A percentile compares a stretch with the other conserved stretches of the same genome.
Evolutionary conservation across 1,140 invertebrate species (phyloP).

Genomic region (Drosophila arawakana): DNA sequence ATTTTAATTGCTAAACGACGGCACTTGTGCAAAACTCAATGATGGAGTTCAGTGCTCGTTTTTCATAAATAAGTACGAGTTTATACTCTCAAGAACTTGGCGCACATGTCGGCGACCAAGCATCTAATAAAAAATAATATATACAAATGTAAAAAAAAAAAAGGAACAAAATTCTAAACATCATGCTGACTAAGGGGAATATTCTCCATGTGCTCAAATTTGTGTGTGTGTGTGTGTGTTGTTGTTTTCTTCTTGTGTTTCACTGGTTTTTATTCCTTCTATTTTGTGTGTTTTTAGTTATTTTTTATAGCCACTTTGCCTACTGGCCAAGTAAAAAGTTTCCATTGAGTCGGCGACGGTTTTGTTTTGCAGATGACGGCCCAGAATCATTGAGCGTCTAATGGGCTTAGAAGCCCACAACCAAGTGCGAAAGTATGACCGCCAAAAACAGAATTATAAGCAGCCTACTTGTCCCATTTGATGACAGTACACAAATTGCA

Average conservation of each 20-base stretch:
- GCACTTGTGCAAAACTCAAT: constrained; percentile 54
- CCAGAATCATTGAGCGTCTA: constrained; percentile 36
- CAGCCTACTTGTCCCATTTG: constrained; percentile 34
- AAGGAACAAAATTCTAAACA: constrained; percentile 40
- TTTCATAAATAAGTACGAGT: constrained; percentile 12
- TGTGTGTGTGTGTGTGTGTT: too few species aligned
- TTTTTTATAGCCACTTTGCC: constrained; percentile 45
- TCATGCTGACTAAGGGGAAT: constrained; percentile 72
- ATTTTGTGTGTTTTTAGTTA: constrained; percentile 4
- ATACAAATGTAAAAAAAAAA: background rate
- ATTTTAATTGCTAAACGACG: constrained; percentile 80
- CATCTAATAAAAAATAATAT: constrained; percentile 9
- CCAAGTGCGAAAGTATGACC: constrained; percentile 12
- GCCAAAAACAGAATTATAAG: constrained; percentile 16
- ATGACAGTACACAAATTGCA: constrained; percentile 7
- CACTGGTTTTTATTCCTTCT: constrained; percentile 16
- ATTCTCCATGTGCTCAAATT: constrained; percentile 45
- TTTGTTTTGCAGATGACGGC: constrained; percentile 25
- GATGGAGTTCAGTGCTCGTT: constrained; percentile 15
- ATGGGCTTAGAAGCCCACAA: constrained; percentile 29
- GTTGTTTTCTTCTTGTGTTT: constrained; percentile 32
- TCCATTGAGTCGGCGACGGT: constrained; percentile 33
- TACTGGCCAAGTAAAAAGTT: constrained; percentile 46
- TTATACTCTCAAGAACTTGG: constrained; percentile 31
- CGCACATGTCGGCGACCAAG: constrained; percentile 35